Conservation (phyloP, 2,113 vertebrate species). For the Scomber scombrus region DNA sequence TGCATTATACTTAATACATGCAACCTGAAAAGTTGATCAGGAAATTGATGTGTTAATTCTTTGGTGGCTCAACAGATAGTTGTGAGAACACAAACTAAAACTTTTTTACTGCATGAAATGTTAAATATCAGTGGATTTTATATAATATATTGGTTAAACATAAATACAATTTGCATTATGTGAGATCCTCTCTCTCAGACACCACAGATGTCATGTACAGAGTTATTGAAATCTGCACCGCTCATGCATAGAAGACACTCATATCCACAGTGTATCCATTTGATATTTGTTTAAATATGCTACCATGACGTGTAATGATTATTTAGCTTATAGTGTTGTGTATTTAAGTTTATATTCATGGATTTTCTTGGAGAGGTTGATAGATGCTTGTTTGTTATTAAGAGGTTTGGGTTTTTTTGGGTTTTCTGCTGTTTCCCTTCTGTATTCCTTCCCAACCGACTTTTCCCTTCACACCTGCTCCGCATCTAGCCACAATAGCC, state of each 20-base stretch:
- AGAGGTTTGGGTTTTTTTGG: too few relatives aligned
- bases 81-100: too few relatives aligned
- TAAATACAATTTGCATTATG: neutral
- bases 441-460: too few relatives aligned
- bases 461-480: too few relatives aligned
- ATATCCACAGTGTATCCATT: constrained; percentile 1
- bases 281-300: constrained; percentile 30
- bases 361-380: too few relatives aligned
- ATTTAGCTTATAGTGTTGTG: too few relatives aligned
- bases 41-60: neutral
- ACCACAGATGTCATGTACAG: neutral
- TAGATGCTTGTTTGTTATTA: too few relatives aligned
- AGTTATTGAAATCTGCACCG: neutral
- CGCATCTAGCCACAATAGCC: too few relatives aligned
- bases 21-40: neutral
- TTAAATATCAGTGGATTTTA: neutral
- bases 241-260: neutral
- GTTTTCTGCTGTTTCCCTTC: too few relatives aligned
- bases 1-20: neutral
- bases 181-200: neutral
- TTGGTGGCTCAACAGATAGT: too few relatives aligned
- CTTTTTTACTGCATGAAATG: neutral
- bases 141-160: neutral
- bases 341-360: too few relatives aligned
- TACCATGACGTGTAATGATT: constrained; percentile 32